Evolutionary conservation across 2,113 vertebrate species (phyloP), one percentile per base, ranked within the genome.

Genomic region (Protobothrops mucrosquamatus): DNA sequence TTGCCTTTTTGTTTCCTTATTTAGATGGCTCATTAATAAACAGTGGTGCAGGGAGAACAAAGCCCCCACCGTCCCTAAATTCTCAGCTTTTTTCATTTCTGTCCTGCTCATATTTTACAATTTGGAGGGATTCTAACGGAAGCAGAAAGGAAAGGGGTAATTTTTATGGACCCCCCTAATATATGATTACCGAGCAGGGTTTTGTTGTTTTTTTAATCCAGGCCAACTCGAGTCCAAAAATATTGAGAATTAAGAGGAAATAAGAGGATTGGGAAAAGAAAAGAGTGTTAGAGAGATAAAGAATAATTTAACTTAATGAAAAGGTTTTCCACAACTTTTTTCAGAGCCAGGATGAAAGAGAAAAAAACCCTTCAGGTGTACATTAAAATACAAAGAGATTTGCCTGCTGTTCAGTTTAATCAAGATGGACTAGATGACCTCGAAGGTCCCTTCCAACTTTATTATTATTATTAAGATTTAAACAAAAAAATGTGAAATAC

Each of bases 1-100:
- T 87, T 90, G 59, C 54, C 93, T 46, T 95, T 74, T 93, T 86
- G 6, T 94, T 87, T 93, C 34, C 12, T 23, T 93, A 87, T 95
- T 96, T 91, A 95, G 92, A 85, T 52, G 9, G 20, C 3, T 23
- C 51, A 34, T 0, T 81, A 93, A 91, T 87, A 87, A 56, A 11
- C 12, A 39, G 69, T 15, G 26, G 26, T 18, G 55, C 48, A 57
- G 85, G 12, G 88, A 92, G 90, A 88, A 92, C 61, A 23, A 3
- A 85, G 3, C 46, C 46, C 46, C 0, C 4, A 87, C 23, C 5
- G 0, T 22, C 2, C 18, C 18, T 51, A 46, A 3, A 6, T 20
- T 54, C 12, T 20, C 0, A 23, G 10, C 5, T n/a, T 2, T 54
- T 52, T 6, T 6, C 10, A 11, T 56, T 43, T 18, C 14, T 23